phyloP scores from a whole-genome alignment of 64 coral and sea anemone species.

The Pachyseris speciosa region DNA sequence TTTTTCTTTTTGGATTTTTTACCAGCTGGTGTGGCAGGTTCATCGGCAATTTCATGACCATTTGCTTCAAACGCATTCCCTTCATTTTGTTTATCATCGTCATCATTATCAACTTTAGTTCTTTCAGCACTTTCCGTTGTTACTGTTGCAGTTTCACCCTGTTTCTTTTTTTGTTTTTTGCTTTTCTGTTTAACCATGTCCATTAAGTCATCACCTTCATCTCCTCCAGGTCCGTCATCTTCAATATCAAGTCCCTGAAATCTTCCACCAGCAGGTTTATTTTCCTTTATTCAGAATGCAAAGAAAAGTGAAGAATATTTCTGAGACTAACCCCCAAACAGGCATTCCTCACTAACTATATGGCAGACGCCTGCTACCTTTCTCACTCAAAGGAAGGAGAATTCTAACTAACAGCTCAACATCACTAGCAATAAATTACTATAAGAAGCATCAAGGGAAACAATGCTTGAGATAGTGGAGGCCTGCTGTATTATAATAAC shows the following conservation, averaged over 20 bases:
- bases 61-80: conserved; percentile 32
- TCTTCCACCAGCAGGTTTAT: conserved; percentile 46
- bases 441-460: too few species aligned
- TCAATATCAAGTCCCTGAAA: conserved; percentile 68
- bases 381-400: too few species aligned
- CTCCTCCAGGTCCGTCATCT: conserved; percentile 33
- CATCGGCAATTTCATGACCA: conserved; percentile 30
- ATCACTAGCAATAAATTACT: too few species aligned
- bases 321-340: too few species aligned
- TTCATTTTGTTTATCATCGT: conserved; percentile 40
- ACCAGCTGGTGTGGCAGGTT: not conserved
- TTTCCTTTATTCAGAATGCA: not conserved
- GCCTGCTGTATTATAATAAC: too few species aligned
- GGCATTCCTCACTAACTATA: too few species aligned
- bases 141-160: not conserved
- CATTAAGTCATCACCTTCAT: conserved; percentile 13
- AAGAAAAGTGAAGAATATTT: conserved; percentile 15
- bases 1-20: conserved; percentile 94
- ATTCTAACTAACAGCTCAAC: too few species aligned
- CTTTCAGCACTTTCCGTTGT: conserved; percentile 24
- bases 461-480: too few species aligned
- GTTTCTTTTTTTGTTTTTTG: conserved; percentile 28
- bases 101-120: not conserved
- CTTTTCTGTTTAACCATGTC: not conserved
- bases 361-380: too few species aligned